A percentile compares a stretch with the other conserved stretches of the same genome.
phyloP scores from a whole-genome alignment of 2,797 vertebrate genomes.

The Aplochiton taeniatus region DNA sequence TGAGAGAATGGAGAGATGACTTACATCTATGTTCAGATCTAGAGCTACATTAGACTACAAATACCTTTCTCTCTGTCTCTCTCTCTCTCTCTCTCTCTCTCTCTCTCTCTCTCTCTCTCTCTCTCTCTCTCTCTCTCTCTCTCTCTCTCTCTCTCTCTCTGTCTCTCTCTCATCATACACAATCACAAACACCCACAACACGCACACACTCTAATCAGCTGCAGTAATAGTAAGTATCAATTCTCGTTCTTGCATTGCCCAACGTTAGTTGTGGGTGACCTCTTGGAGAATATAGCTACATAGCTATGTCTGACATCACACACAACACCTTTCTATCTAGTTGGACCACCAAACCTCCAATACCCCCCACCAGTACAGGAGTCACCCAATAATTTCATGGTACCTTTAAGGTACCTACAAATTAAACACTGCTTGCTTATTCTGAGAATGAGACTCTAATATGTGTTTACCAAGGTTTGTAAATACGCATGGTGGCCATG shows the following conservation, averaged over 20 bases:
- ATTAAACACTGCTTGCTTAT: too few relatives aligned
- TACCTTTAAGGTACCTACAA: too few relatives aligned
- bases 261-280: not conserved
- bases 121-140: not conserved
- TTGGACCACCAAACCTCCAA: not conserved
- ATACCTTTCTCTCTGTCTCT: not conserved
- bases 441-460: too few relatives aligned
- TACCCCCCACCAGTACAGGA: not conserved
- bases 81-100: not conserved
- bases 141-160: not conserved
- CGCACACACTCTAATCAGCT: not conserved
- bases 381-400: conserved; percentile 6
- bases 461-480: too few relatives aligned
- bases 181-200: not conserved
- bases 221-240: not conserved
- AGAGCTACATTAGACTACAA: not conserved
- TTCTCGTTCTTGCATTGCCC: not conserved
- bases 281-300: not conserved
- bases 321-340: not conserved
- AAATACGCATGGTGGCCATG: too few relatives aligned
- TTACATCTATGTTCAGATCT: not conserved
- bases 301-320: not conserved
- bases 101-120: not conserved
- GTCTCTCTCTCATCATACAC: conserved; percentile 5
- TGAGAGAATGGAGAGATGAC: not conserved